phyloP scores from a whole-genome alignment of 2,888 invertebrate genomes.

The Hipparchia semele region DNA sequence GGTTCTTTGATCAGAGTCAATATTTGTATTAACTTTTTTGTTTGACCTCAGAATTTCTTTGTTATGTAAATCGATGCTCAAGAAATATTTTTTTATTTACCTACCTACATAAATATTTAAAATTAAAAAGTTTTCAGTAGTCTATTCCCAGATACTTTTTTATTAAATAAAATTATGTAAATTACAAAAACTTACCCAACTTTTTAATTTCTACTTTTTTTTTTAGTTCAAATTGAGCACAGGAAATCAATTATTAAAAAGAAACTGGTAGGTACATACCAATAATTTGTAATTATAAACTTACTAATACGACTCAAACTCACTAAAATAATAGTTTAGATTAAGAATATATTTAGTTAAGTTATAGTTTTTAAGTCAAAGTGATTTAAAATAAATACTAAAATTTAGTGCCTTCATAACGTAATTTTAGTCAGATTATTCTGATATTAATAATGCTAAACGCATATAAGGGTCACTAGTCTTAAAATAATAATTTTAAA shows the following conservation, averaged over 20 bases:
- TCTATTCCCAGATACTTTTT: no score
- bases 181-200: background rate
- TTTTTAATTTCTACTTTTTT: no score
- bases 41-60: background rate
- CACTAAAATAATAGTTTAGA: background rate
- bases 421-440: constrained; percentile 43
- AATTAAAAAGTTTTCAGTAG: no score
- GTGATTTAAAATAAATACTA: constrained; percentile 53
- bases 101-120: no score
- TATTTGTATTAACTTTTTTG: background rate
- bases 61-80: no score
- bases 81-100: no score
- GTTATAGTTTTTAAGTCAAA: constrained; percentile 44
- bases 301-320: background rate
- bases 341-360: constrained; percentile 6
- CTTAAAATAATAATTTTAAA: constrained; percentile 54
- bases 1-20: background rate
- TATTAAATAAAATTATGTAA: no score
- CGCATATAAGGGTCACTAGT: constrained; percentile 70
- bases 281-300: background rate
- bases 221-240: no score
- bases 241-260: background rate
- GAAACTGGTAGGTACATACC: background rate
- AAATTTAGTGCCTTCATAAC: constrained; percentile 59
- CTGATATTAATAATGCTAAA: constrained; percentile 41